Conservation (phyloP, 2,113 vertebrate genomes). For the Cettia cetti region DNA sequence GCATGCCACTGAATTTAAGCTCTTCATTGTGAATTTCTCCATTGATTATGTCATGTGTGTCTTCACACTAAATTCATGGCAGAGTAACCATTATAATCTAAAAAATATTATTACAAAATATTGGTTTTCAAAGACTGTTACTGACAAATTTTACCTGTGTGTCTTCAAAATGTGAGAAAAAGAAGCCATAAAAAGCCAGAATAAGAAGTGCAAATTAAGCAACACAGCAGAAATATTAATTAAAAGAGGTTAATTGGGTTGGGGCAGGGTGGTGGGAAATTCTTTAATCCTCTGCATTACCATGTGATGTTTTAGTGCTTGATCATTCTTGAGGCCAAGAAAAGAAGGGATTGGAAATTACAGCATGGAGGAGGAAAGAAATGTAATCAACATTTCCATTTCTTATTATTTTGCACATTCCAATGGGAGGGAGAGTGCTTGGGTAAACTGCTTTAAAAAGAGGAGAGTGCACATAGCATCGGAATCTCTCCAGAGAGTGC, state of each 20-base stretch:
- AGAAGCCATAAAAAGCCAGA: background rate
- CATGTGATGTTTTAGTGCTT: background rate
- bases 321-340: background rate
- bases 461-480: background rate
- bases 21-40: background rate
- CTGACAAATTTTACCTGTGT: background rate
- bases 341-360: background rate
- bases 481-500: background rate
- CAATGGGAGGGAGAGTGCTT: background rate
- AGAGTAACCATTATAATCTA: background rate
- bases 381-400: background rate
- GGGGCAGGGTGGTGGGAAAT: background rate
- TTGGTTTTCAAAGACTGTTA: background rate
- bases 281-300: slow-evolving; percentile 14
- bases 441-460: background rate
- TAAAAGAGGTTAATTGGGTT: slow-evolving; percentile 51
- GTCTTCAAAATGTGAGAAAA: background rate
- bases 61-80: background rate
- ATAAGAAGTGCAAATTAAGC: slow-evolving; percentile 14
- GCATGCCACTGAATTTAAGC: background rate
- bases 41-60: background rate
- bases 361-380: background rate
- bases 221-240: slow-evolving; percentile 34
- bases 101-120: background rate
- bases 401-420: background rate